These are phyloP conservation scores for Sinopyrophorus schimmeli DNA, from an alignment of 2,888 invertebrate species.

Conservation along the genomic window DNA sequence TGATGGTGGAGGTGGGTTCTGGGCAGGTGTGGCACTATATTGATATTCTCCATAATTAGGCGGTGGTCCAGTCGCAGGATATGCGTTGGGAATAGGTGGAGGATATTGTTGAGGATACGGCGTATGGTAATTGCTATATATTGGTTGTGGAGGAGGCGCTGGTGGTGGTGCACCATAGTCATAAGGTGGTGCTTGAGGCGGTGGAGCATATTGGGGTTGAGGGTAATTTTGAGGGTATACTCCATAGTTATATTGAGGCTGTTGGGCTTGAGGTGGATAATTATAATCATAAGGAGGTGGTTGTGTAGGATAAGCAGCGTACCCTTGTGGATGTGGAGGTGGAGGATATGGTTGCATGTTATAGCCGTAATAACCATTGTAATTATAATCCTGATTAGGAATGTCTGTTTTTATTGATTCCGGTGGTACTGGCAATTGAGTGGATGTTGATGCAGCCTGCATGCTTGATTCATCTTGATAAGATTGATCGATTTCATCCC, in stretches of 20 bases:
- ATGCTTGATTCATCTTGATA: slow-evolving; percentile 16
- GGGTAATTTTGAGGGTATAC: slow-evolving; percentile 32
- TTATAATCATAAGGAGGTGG: slow-evolving; percentile 49
- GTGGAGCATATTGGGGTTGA: slow-evolving; percentile 38
- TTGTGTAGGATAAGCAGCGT: slow-evolving; percentile 38
- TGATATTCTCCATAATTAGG: too few relatives aligned
- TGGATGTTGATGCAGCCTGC: slow-evolving; percentile 10
- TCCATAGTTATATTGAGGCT: slow-evolving; percentile 41
- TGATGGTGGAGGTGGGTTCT: slow-evolving; percentile 28
- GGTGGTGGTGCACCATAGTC: slow-evolving; percentile 42
- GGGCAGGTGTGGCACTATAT: too few relatives aligned
- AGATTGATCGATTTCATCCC: slow-evolving; percentile 26
- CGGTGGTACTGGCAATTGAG: slow-evolving; percentile 18
- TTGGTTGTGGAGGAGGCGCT: slow-evolving; percentile 42
- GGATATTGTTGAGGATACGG: slow-evolving; percentile 42
- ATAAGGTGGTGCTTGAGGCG: slow-evolving; percentile 48
- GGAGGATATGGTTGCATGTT: slow-evolving; percentile 47
- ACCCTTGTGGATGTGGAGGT: slow-evolving; percentile 36
- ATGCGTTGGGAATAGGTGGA: slow-evolving; percentile 37
- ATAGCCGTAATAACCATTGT: slow-evolving; percentile 43
- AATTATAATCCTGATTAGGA: slow-evolving; percentile 46
- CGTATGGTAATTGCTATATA: slow-evolving; percentile 42
- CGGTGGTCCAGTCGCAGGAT: slow-evolving; percentile 38
- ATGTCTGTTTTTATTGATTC: slow-evolving; percentile 35
- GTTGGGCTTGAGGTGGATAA: slow-evolving; percentile 44